Evolutionary conservation across 2,797 vertebrate genomes (phyloP), one percentile per base, ranked within the genome.

Genomic region (Periparus ater): DNA sequence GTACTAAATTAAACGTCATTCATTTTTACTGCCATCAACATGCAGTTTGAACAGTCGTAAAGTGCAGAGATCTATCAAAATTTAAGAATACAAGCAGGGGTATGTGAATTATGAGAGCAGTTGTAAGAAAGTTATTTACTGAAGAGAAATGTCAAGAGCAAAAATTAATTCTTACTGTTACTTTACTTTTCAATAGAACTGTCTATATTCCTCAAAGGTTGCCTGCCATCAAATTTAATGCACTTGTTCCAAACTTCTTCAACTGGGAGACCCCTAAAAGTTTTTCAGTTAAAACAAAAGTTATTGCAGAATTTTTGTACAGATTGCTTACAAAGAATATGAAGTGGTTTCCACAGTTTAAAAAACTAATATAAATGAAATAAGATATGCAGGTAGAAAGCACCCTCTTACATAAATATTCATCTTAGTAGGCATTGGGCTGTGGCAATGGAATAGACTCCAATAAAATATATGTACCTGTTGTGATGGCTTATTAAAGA

Each of bases 401-500:
- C 48, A 89, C 93, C 89, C 12, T 97, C 96, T 98, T 96, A 98
- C 96, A 97, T 97, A 97, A 96, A 97, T 97, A 97, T 97, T 98
- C 97, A 94, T 91, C 21, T 63, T 12, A 97, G 96, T 16, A 97
- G 97, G 76, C 88, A 94, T 95, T 96, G 96, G 96, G 96, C 96
- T 98, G 94, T 97, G 97, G 97, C 96, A 98, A 68, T 80, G 94
- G 97, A 98, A 98, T 77, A 97, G 90, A 93, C 96, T 97, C 97
- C 96, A 97, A 97, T 65, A 78, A 86, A 97, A 98, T 65, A 36
- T 75, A 92, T 72, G 8, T 21, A 79, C 44, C 34, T 92, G 68
- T 92, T 95, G 81, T 97, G 96, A 86, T 97, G 93, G 96, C 97
- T 98, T 97, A 98, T 97, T 98, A 97, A 96, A 96, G 88, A 96